Base-by-base conservation (phyloP, 2,113 vertebrate species). In the Sialia sialis region DNA sequence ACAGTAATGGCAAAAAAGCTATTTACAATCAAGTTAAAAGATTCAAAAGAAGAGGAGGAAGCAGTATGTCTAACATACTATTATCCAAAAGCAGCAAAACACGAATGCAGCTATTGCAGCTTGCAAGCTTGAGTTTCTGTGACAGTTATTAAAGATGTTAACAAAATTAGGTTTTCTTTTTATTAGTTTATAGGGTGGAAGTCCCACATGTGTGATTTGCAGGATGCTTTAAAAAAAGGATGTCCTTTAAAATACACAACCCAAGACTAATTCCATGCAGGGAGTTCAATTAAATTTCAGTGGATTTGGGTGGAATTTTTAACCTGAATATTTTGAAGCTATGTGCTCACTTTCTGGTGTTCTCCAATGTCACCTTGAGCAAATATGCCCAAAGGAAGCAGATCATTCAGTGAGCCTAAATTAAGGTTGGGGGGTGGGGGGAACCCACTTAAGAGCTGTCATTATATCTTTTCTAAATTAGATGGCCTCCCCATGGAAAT, bases 381-480 rank as follows among this genome's bases (percentile, higher is more conserved):
- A 87, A 87, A 95, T 90, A 95, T 80, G 82, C 96, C 95, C 95
- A 96, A 91, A 97, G 96, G 96, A 97, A 88, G 59, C 63, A 88
- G 67, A 95, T 89, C 89, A 73, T 91, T 95, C 93, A 74, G 75
- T 81, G 64, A 83, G 59, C 83, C 72, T 95, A 95, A 96, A 97
- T 97, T 96, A 96, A 93, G 76, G 59, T 8, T 76, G 84, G 69
- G 63, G 63, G 90, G 84, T 0, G 6, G 86, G 75, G 51, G 34
- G 18, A 80, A 77, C 29, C 43, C 82, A 90, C 93, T 94, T 93
- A 95, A 95, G 95, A 95, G 46, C 87, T 91, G 89, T 95, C 94
- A 93, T 95, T 95, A 95, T 93, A 91, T 95, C 91, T 91, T 76
- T 89, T 87, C 91, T 95, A 97, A 96, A 94, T 97, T 97, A 78